These are phyloP conservation scores for Leiothrix lutea DNA, from an alignment of 2,113 vertebrate genomes.

Conservation along the genomic window DNA sequence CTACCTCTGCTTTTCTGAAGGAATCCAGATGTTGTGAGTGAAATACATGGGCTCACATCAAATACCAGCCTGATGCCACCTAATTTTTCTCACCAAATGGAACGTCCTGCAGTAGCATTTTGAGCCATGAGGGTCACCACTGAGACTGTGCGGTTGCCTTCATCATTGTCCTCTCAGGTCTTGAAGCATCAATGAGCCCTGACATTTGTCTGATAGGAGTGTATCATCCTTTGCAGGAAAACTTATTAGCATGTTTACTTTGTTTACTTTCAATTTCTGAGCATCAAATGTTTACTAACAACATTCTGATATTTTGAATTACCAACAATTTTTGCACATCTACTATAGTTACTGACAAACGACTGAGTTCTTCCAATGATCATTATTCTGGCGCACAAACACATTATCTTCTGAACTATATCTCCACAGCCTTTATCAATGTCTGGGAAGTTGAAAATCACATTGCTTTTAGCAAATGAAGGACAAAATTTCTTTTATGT, in stretches of 20 bases:
- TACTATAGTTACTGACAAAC: neutral
- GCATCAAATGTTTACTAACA: neutral
- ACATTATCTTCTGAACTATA: neutral
- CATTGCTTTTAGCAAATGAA: neutral
- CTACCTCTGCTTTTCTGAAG: neutral
- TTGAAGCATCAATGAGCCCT: neutral
- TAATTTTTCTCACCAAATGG: neutral
- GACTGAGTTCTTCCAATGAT: neutral
- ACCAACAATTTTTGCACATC: neutral
- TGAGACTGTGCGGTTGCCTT: neutral
- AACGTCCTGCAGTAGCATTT: neutral
- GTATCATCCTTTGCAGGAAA: neutral
- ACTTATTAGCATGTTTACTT: neutral
- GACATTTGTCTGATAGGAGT: neutral
- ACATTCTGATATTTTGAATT: neutral
- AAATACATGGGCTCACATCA: neutral
- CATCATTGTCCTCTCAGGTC: neutral
- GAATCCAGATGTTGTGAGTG: neutral
- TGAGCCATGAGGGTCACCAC: neutral
- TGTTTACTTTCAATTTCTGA: neutral
- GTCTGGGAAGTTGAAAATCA: neutral
- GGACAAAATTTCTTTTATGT: neutral
- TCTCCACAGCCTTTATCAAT: neutral
- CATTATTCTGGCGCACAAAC: neutral
- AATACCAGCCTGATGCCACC: neutral